A percentile compares a stretch with the other conserved stretches of the same genome.
Evolutionary conservation across 2,797 vertebrate species (phyloP).

Genomic region (Clarias fuscus): DNA sequence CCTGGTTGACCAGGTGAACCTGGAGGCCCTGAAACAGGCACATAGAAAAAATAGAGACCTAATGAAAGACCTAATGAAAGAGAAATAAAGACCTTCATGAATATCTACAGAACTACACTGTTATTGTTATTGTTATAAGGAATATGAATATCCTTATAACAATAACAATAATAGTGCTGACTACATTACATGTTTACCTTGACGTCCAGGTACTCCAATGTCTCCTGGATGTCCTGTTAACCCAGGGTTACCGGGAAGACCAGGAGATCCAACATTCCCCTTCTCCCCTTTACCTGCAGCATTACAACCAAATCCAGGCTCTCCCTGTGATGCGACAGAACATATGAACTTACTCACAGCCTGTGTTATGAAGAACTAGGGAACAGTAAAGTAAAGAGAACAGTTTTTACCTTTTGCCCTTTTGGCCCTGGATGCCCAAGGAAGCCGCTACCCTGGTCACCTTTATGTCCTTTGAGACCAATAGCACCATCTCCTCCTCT

Average conservation of each 20-base stretch:
- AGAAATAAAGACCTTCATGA: background rate
- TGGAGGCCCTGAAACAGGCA: constrained; percentile 51
- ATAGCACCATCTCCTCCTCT: constrained; percentile 36
- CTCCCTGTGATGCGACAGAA: constrained; percentile 58
- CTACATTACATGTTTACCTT: constrained; percentile 55
- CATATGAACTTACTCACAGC: background rate
- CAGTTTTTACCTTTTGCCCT: constrained; percentile 64
- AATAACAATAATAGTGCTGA: background rate
- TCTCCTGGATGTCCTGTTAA: constrained; percentile 59
- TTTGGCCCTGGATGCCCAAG: constrained; percentile 56
- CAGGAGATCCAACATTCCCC: constrained; percentile 61
- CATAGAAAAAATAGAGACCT: background rate
- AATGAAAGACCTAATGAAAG: no score
- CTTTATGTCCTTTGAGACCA: constrained; percentile 62
- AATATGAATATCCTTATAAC: no score
- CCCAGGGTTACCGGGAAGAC: constrained; percentile 57
- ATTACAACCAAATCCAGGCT: constrained; percentile 48
- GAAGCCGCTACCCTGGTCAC: constrained; percentile 34
- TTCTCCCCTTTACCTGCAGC: constrained; percentile 60
- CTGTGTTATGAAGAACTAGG: background rate
- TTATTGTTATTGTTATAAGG: no score
- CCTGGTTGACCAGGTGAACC: constrained; percentile 59
- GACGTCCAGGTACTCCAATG: constrained; percentile 58
- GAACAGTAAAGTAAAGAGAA: background rate
- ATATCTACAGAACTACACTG: background rate